Conservation (phyloP, 1,140 invertebrate species). For the Ctenoplectra terminalis region DNA sequence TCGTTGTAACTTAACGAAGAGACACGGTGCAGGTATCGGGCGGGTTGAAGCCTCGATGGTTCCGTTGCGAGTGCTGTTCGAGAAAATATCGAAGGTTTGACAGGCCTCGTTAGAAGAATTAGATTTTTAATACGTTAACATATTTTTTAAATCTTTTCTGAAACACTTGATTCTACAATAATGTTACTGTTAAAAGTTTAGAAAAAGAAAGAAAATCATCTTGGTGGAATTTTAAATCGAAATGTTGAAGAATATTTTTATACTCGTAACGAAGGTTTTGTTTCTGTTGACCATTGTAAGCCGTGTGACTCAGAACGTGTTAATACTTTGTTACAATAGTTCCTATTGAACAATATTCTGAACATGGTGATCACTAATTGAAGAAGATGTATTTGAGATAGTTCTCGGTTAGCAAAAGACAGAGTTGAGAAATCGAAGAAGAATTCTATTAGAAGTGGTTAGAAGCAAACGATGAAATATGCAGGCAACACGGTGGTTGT, state of each 20-base stretch:
- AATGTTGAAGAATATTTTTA: neutral
- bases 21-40: constrained; percentile 44
- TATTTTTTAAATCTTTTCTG: no score
- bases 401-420: neutral
- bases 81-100: constrained; percentile 49
- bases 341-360: neutral
- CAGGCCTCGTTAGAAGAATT: neutral
- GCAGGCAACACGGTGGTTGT: constrained; percentile 13
- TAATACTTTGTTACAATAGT: neutral
- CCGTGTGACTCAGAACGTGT: neutral
- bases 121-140: no score
- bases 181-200: no score
- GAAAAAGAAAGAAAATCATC: neutral
- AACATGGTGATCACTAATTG: neutral
- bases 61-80: constrained; percentile 37
- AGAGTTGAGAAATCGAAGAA: constrained; percentile 18
- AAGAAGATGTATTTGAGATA: constrained; percentile 1
- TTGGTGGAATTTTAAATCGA: neutral
- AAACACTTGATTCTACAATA: no score
- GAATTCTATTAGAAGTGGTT: constrained; percentile 12
- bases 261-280: neutral
- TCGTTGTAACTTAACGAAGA: constrained; percentile 74
- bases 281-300: neutral
- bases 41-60: neutral
- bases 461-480: constrained; percentile 28